These are phyloP conservation scores for Pipistrellus pipistrellus DNA, from an alignment of 2,797 vertebrate species.

Conservation along the genomic window DNA sequence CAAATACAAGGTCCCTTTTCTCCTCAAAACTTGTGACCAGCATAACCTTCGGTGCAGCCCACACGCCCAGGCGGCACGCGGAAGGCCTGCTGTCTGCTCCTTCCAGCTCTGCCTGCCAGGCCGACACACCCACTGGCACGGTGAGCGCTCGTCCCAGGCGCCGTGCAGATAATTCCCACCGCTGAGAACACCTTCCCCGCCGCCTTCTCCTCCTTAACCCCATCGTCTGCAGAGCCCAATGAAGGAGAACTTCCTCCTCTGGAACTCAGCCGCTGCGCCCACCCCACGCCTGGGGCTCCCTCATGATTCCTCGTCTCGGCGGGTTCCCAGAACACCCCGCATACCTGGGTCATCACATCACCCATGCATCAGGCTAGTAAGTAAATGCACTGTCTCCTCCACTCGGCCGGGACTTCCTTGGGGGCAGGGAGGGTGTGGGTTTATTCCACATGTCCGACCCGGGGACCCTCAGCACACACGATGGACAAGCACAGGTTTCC, in stretches of 20 bases:
- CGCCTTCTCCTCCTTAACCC: not conserved
- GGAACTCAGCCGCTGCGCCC: constrained; percentile 24
- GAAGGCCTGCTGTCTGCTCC: not conserved
- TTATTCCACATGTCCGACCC: not conserved
- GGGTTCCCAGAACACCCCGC: not conserved
- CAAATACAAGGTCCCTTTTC: not conserved
- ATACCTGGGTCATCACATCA: constrained; percentile 51
- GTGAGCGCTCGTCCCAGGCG: not conserved
- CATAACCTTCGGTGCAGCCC: not conserved
- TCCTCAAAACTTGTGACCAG: not conserved
- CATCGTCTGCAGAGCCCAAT: not conserved
- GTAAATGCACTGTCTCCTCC: not conserved
- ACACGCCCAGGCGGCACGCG: not conserved
- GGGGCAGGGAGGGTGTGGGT: not conserved
- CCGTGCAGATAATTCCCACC: not conserved
- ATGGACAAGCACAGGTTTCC: not conserved
- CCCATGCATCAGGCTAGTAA: not conserved
- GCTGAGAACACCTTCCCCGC: not conserved
- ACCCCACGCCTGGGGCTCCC: not conserved
- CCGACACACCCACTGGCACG: no score
- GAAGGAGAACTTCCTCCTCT: not conserved
- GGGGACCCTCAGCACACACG: not conserved
- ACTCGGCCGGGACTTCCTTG: not conserved
- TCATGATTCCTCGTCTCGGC: not conserved
- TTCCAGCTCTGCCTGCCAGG: not conserved